Evolutionary conservation across 2,113 vertebrate genomes (phyloP), one percentile per base, ranked within the genome.

Genomic region (Callospermophilus lateralis): DNA sequence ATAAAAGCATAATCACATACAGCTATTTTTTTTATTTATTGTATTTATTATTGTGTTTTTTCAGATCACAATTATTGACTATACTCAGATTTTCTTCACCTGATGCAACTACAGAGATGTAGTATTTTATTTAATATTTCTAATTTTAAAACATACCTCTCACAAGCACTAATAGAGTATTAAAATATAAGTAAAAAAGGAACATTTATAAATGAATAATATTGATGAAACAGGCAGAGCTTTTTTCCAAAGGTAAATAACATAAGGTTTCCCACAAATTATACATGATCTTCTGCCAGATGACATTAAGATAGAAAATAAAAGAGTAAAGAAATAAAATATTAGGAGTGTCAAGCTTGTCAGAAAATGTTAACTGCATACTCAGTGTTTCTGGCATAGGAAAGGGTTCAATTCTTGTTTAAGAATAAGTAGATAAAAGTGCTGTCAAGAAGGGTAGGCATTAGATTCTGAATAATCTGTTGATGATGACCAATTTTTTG

Each of bases 361-460:
- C 79, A 90, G 37, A 92, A 93, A 79, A 63, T 73, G 94, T 51
- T 94, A 96, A 72, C 42, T 48, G 30, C 1, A 24, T 8, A 84
- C 24, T 15, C 26, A 68, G 4, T 53, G 28, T 68, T 93, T 94
- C 45, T 78, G 24, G 67, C 70, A 76, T 2, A 65, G 89, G 19
- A 92, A 37, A 95, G 13, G 4, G 1, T n/a, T 37, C 26, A 11
- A 65, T 0, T 65, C 81, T 84, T 94, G 20, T 30, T 61, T 55
- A 84, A 58, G 37, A 51, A 87, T 30, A 5, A 93, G 39, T 72
- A 96, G 81, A 68, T 32, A 30, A 92, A 93, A 84, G 0, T 20
- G 37, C 9, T 42, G 1, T 63, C 15, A 7, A 63, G 19, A 81
- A 84, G 5, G 1, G 5, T 30, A 28, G 8, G 9, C 9, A 48